Evolutionary conservation across 2,888 invertebrate genomes (phyloP).

Genomic region (Tetramorium bicarinatum): DNA sequence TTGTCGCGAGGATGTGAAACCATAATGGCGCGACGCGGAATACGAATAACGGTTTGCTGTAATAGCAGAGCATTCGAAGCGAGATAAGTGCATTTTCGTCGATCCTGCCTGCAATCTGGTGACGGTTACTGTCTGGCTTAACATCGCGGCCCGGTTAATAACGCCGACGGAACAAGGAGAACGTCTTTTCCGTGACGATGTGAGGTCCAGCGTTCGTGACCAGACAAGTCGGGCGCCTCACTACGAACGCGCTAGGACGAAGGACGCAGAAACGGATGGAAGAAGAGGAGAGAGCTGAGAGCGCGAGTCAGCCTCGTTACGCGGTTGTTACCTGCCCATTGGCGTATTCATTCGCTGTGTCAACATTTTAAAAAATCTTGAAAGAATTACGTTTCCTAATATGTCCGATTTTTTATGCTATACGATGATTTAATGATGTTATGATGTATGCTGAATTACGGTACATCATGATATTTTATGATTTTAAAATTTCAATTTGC

Average conservation of each 20-base stretch:
- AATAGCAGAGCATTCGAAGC: conserved; percentile 27
- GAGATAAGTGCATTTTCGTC: conserved; percentile 55
- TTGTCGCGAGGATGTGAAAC: conserved; percentile 4
- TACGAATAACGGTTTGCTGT: conserved; percentile 32
- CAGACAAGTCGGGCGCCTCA: conserved; percentile 67
- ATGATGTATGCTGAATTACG: neutral
- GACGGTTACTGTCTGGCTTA: conserved; percentile 53
- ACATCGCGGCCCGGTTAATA: conserved; percentile 58
- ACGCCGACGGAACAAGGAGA: conserved; percentile 57
- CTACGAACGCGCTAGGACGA: conserved; percentile 67
- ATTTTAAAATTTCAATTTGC: neutral
- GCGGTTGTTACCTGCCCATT: conserved; percentile 81
- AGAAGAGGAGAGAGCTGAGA: conserved; percentile 66
- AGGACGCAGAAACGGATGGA: conserved; percentile 58
- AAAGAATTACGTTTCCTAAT: neutral
- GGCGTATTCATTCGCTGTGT: conserved; percentile 66
- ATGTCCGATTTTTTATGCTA: neutral
- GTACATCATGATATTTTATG: neutral
- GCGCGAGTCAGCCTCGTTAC: conserved; percentile 80
- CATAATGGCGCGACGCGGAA: neutral
- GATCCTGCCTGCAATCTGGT: conserved; percentile 32
- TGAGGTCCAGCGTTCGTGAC: conserved; percentile 81
- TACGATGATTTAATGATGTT: neutral
- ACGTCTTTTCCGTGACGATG: conserved; percentile 75
- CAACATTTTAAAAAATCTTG: conserved; percentile 17